A percentile compares a stretch with the other conserved stretches of the same genome.
Evolutionary conservation across 1,140 invertebrate genomes (phyloP).

Genomic region (Drosophila tsacasi): DNA sequence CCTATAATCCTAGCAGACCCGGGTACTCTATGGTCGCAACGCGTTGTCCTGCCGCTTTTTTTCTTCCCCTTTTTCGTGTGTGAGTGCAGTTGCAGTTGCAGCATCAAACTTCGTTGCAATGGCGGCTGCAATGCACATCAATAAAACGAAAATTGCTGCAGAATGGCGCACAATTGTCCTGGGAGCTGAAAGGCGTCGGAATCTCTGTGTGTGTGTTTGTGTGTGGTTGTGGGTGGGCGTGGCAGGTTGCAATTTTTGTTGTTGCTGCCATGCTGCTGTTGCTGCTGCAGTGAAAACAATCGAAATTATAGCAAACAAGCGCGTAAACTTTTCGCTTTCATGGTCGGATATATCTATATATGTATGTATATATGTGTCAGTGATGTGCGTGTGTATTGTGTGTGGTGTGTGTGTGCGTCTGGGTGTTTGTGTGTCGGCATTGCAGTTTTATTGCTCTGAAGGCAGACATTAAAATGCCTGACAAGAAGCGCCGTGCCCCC

Average conservation of each 20-base stretch:
- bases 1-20: neutral
- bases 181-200: slow-evolving; percentile 28
- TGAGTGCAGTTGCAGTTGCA: slow-evolving; percentile 41
- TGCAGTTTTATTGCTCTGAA: slow-evolving; percentile 72
- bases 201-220: slow-evolving; percentile 29
- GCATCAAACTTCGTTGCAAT: slow-evolving; percentile 55
- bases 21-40: slow-evolving; percentile 1
- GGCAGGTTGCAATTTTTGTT: slow-evolving; percentile 17
- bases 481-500: slow-evolving; percentile 63
- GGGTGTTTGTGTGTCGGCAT: slow-evolving; percentile 25
- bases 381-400: slow-evolving; percentile 25
- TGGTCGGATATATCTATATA: slow-evolving; percentile 31
- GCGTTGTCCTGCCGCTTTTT: neutral
- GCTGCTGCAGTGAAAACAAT: slow-evolving; percentile 75
- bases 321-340: slow-evolving; percentile 81
- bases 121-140: slow-evolving; percentile 59
- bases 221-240: slow-evolving; percentile 17
- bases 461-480: slow-evolving; percentile 71
- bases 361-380: slow-evolving; percentile 24
- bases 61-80: slow-evolving; percentile 7
- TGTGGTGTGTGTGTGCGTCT: slow-evolving; percentile 18
- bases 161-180: slow-evolving; percentile 61
- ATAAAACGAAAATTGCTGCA: slow-evolving; percentile 76
- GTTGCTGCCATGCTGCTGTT: slow-evolving; percentile 24
- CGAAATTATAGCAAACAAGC: slow-evolving; percentile 83